phyloP scores from a whole-genome alignment of 2,113 vertebrate genomes.

The Perca fluviatilis region DNA sequence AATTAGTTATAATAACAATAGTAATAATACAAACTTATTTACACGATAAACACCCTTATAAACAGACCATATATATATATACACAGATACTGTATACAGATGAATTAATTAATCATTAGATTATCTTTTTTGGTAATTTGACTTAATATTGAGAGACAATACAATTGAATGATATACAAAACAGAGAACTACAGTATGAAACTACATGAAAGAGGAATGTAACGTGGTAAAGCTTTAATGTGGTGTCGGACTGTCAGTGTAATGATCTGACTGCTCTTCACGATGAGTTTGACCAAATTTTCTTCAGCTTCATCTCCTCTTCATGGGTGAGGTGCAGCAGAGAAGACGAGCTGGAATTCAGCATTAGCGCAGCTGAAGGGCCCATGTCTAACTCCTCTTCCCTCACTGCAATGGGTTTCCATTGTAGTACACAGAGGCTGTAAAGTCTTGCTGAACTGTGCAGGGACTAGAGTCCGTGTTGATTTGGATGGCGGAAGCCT shows the following conservation, averaged over 20 bases:
- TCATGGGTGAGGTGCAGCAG: slow-evolving; percentile 69
- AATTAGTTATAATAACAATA: no score
- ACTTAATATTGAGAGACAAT: not conserved
- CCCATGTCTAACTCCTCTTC: not conserved
- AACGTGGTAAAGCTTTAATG: slow-evolving; percentile 24
- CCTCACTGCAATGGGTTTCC: not conserved
- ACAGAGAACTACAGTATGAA: not conserved
- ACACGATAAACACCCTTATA: no score
- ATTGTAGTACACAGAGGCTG: not conserved
- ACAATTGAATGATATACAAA: not conserved
- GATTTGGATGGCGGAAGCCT: not conserved
- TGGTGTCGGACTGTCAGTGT: slow-evolving; percentile 32
- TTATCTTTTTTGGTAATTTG: not conserved
- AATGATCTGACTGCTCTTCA: slow-evolving; percentile 23
- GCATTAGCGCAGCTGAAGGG: slow-evolving; percentile 12
- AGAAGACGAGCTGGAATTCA: slow-evolving; percentile 53
- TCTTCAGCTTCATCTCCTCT: slow-evolving; percentile 79
- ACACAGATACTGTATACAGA: no score
- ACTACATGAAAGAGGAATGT: not conserved
- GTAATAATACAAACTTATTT: no score
- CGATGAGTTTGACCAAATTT: slow-evolving; percentile 71
- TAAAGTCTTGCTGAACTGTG: slow-evolving; percentile 26
- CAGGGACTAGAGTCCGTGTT: slow-evolving; percentile 15
- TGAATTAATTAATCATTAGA: not conserved
- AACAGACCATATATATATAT: no score